Conservation (phyloP, 2,888 invertebrate genomes). For the Charanyca ferruginea region DNA sequence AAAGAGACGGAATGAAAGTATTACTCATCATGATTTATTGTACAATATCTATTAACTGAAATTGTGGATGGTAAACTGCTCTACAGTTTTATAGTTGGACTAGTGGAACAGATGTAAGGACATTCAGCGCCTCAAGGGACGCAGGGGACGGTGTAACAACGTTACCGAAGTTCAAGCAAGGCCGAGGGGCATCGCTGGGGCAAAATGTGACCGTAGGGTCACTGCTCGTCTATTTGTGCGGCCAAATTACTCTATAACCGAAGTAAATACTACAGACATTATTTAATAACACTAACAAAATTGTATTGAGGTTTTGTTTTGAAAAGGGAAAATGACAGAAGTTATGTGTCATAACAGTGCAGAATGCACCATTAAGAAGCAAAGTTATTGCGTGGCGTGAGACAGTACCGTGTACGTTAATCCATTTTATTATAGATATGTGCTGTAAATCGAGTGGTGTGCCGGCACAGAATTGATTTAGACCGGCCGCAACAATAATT, state of each 20-base stretch:
- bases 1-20: constrained; percentile 76
- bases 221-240: constrained; percentile 82
- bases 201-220: constrained; percentile 87
- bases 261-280: constrained; percentile 81
- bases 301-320: constrained; percentile 68
- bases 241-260: constrained; percentile 82
- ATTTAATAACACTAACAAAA: constrained; percentile 79
- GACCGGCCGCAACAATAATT: constrained; percentile 84
- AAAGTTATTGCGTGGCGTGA: constrained; percentile 80
- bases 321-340: constrained; percentile 71
- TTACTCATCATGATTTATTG: constrained; percentile 81
- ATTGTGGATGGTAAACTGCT: constrained; percentile 83
- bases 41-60: constrained; percentile 84
- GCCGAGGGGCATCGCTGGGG: constrained; percentile 82
- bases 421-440: constrained; percentile 82
- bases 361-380: constrained; percentile 81
- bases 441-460: constrained; percentile 76
- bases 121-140: constrained; percentile 84
- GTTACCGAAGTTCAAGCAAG: constrained; percentile 87
- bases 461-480: constrained; percentile 82
- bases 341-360: constrained; percentile 80
- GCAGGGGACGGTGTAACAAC: constrained; percentile 84
- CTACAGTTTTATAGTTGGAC: constrained; percentile 83
- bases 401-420: constrained; percentile 70
- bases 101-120: constrained; percentile 86